phyloP scores from a whole-genome alignment of 1,140 invertebrate genomes.

The Leptinotarsa texana region DNA sequence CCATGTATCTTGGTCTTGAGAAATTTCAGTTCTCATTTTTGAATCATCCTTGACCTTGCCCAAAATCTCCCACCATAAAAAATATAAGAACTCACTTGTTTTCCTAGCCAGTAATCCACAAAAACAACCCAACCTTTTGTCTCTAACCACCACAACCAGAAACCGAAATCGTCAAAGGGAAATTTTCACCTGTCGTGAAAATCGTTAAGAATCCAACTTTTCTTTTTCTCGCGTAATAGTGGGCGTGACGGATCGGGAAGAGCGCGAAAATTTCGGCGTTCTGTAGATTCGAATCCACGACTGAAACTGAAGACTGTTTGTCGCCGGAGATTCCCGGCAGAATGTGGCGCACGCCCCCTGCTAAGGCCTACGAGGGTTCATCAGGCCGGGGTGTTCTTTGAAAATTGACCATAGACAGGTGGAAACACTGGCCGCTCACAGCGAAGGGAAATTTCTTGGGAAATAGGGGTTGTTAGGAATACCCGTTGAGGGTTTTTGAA shows the following conservation, averaged over 20 bases:
- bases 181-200: constrained; percentile 5
- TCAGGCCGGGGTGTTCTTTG: constrained; percentile 2
- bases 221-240: constrained; percentile 18
- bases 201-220: constrained; percentile 9
- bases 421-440: too few relatives aligned
- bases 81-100: too few relatives aligned
- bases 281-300: constrained; percentile 5
- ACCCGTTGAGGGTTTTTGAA: too few relatives aligned
- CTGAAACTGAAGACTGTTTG: constrained; percentile 24
- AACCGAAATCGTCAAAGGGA: background rate
- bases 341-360: constrained; percentile 21
- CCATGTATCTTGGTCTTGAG: too few relatives aligned
- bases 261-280: constrained; percentile 4
- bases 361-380: constrained; percentile 6
- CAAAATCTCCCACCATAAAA: too few relatives aligned
- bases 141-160: background rate
- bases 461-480: too few relatives aligned
- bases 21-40: too few relatives aligned
- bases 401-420: too few relatives aligned
- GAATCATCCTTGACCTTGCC: too few relatives aligned
- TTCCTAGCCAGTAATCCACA: too few relatives aligned
- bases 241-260: constrained; percentile 13
- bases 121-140: too few relatives aligned
- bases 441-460: too few relatives aligned
- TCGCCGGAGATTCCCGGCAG: constrained; percentile 19